A percentile compares a stretch with the other conserved stretches of the same genome.
phyloP scores from a whole-genome alignment of 2,888 invertebrate genomes.

The Caprella mutica region DNA sequence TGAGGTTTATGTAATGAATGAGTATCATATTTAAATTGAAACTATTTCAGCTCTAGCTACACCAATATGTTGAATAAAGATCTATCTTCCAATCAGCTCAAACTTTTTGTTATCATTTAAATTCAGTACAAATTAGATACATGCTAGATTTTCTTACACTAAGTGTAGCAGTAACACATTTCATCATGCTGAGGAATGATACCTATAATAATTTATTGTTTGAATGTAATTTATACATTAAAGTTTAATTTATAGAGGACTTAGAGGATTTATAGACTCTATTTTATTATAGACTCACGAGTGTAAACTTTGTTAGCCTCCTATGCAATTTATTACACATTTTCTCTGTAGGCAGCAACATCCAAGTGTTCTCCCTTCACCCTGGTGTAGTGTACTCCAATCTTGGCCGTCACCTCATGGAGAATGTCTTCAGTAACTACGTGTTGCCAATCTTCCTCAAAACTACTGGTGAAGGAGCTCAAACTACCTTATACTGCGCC shows the following conservation, averaged over 20 bases:
- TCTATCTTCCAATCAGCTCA: no score
- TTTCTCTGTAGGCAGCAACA: conserved; percentile 17
- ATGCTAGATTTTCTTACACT: no score
- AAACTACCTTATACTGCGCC: conserved; percentile 40
- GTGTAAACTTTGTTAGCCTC: no score
- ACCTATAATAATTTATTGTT: not conserved
- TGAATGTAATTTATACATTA: not conserved
- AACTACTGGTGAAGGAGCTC: conserved; percentile 63
- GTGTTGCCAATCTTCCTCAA: conserved; percentile 2
- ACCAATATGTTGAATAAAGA: no score
- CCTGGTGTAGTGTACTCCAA: conserved; percentile 27
- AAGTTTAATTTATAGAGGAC: not conserved
- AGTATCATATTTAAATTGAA: no score
- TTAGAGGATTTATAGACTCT: not conserved
- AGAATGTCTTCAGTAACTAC: conserved; percentile 25
- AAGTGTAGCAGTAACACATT: no score
- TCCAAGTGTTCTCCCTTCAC: conserved; percentile 27
- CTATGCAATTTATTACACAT: not conserved
- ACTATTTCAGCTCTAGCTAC: no score
- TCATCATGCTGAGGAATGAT: no score
- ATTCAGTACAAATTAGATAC: no score
- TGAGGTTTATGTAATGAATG: no score
- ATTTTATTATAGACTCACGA: not conserved
- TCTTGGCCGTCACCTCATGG: conserved; percentile 15
- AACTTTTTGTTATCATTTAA: no score